Base-by-base conservation (phyloP, 2,888 invertebrate species). In the Megaustenia siamemsis region DNA sequence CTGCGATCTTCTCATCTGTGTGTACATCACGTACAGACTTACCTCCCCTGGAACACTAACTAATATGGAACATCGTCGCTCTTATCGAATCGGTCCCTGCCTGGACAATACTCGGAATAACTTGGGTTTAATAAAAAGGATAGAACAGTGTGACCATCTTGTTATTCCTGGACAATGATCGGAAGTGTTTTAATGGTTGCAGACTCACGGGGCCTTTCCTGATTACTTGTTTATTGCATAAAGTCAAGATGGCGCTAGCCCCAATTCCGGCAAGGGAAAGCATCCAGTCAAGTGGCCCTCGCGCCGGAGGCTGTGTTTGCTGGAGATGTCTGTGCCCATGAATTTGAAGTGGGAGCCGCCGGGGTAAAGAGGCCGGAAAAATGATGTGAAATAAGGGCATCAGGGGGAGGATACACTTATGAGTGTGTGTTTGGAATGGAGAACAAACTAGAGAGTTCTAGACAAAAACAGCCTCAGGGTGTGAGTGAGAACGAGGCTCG, bases 161-260 rank as follows among this genome's bases (percentile, higher is more conserved):
- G 73, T 82, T 82, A 82, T 82, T 82, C 82, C 28, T 73, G 35
- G 40, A 35, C 71, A 4, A 71, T 43, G 60, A n/a, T 5, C 43
- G 82, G 73, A 82, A 82, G 82, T 60, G 82, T 35, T 76, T 49
- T 45, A 82, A 63, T 66, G 75, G 49, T 63, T 82, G 71, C 63
- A 66, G 40, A 66, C 60, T 75, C 82, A 76, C 82, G 66, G 68
- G 82, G 43, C 63, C 21, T 40, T 40, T 75, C 49, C 75, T 82
- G 82, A 82, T 82, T 82, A 76, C 75, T 66, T 82, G 82, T 82
- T 82, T 76, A 82, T 82, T 82, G 76, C 82, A 82, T 82, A 82
- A 82, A 82, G 82, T 82, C 82, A 82, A 82, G 76, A 82, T 82
- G 82, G 82, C 82, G 75, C 75, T 76, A 40, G 32, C 66, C 63